Evolutionary conservation across 92 coral and sea anemone genomes (phyloP).

Genomic region (Heliopora coerulea): DNA sequence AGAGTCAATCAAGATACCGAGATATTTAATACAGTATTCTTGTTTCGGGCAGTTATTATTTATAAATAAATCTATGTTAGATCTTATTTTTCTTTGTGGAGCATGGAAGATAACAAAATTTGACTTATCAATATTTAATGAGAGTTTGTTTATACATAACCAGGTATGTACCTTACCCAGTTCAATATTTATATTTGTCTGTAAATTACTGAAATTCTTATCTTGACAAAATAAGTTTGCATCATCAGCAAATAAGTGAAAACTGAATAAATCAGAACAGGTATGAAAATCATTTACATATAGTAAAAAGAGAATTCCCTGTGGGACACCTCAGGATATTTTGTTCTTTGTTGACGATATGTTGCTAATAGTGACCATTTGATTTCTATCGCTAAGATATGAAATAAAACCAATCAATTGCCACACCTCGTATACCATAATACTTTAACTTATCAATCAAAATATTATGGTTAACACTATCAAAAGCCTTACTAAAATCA

Average conservation of each 20-base stretch:
- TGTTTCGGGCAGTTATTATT: constrained; percentile 28
- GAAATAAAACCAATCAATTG: constrained; percentile 13
- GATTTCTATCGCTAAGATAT: constrained; percentile 8
- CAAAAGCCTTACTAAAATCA: constrained; percentile 1
- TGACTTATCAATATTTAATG: constrained; percentile 47
- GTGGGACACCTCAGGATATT: constrained; percentile 52
- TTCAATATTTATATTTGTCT: neutral
- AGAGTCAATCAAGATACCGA: constrained; percentile 52
- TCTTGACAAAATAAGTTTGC: constrained; percentile 3
- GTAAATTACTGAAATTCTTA: neutral
- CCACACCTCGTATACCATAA: constrained; percentile 8
- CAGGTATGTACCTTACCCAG: constrained; percentile 14
- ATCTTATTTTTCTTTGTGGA: constrained; percentile 30
- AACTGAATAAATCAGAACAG: constrained; percentile 42
- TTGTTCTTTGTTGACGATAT: constrained; percentile 20
- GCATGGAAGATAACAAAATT: constrained; percentile 51
- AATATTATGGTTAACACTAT: neutral
- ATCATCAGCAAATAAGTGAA: constrained; percentile 62
- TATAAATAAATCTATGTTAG: neutral
- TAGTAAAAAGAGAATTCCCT: constrained; percentile 47
- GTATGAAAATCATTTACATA: constrained; percentile 51
- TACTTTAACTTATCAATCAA: neutral
- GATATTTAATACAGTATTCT: constrained; percentile 43
- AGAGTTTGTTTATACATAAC: constrained; percentile 51
- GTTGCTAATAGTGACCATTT: constrained; percentile 1